Conservation (phyloP, 1,140 invertebrate species). For the Drosophila lini region DNA sequence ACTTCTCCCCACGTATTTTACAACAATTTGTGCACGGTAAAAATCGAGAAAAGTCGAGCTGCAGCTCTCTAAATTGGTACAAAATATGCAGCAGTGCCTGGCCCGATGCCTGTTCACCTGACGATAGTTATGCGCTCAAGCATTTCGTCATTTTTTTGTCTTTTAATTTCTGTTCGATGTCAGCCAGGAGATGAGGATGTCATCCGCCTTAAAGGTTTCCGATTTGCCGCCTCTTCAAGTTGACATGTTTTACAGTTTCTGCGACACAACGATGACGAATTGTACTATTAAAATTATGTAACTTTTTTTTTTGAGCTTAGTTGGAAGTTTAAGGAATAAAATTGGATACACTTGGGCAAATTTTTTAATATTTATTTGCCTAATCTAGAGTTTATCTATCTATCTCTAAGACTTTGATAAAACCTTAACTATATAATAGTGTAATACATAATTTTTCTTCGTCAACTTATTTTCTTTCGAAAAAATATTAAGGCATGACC, state of each 20-base stretch:
- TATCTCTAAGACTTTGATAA: too few relatives aligned
- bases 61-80: constrained; percentile 34
- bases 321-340: neutral
- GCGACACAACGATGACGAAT: neutral
- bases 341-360: neutral
- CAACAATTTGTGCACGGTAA: constrained; percentile 34
- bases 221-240: neutral
- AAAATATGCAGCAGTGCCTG: constrained; percentile 26
- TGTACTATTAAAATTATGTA: neutral
- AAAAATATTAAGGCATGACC: too few relatives aligned
- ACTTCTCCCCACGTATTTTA: constrained; percentile 38
- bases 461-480: too few relatives aligned
- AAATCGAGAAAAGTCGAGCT: constrained; percentile 4
- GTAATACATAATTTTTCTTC: too few relatives aligned
- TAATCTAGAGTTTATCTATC: too few relatives aligned
- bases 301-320: neutral
- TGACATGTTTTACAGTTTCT: neutral
- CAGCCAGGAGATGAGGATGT: constrained; percentile 3
- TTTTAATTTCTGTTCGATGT: constrained; percentile 9
- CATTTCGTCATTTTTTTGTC: constrained; percentile 18
- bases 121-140: constrained; percentile 19
- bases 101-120: constrained; percentile 17
- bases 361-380: too few relatives aligned
- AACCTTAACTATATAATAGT: too few relatives aligned
- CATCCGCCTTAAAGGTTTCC: neutral